phyloP scores from a whole-genome alignment of 2,113 vertebrate species.

The Micronycteris hirsuta region DNA sequence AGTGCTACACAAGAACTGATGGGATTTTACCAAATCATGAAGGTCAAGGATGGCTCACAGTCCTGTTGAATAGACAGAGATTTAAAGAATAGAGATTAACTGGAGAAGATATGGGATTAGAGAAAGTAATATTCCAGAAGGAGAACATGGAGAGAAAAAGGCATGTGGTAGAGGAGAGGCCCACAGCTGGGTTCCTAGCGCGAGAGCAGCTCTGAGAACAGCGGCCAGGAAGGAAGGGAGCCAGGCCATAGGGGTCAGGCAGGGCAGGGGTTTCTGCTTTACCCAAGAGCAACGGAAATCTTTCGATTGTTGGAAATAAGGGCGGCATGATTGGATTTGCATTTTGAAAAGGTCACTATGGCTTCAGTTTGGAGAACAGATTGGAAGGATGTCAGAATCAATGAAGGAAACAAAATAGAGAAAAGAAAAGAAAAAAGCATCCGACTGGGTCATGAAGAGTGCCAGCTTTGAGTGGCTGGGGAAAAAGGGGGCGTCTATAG shows the following conservation, averaged over 20 bases:
- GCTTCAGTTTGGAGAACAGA: neutral
- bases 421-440: neutral
- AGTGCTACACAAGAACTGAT: neutral
- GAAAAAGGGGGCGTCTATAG: neutral
- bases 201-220: too few species aligned
- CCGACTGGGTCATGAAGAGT: neutral
- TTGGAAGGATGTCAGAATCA: neutral
- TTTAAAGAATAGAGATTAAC: neutral
- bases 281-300: neutral
- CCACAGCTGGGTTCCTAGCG: neutral
- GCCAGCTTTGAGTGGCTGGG: neutral
- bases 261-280: neutral
- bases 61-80: neutral
- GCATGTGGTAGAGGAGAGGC: neutral
- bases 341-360: constrained; percentile 29
- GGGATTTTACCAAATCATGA: neutral
- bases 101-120: neutral
- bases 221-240: neutral
- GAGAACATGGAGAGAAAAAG: neutral
- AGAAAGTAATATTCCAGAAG: neutral
- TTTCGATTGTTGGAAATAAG: neutral
- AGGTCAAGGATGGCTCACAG: neutral
- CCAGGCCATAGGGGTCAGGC: neutral
- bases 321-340: neutral
- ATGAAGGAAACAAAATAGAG: neutral